Percentiles rank a stretch among this genome's conserved stretches.
These are phyloP conservation scores for Aptenodytes forsteri DNA, from an alignment of 2,113 vertebrate genomes.

Conservation along the genomic window DNA sequence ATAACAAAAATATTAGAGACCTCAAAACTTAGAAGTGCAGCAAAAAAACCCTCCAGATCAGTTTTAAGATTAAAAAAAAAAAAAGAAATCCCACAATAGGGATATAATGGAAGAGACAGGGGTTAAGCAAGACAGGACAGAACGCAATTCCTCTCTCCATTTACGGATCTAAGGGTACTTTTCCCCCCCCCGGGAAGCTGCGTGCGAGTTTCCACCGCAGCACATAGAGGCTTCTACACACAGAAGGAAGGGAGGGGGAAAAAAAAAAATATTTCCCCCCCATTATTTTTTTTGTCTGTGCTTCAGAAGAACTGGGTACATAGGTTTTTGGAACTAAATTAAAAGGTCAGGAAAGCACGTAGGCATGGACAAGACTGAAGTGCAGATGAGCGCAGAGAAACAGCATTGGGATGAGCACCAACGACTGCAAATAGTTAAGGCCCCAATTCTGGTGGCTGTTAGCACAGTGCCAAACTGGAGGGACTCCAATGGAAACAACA, in stretches of 20 bases:
- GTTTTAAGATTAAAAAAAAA: not conserved
- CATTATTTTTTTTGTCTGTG: not conserved
- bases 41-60: not conserved
- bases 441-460: not conserved
- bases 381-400: conserved; percentile 39
- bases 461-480: rapidly evolving
- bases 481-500: not conserved
- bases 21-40: not conserved
- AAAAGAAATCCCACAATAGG: not conserved
- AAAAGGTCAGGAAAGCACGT: conserved; percentile 21
- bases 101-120: not conserved
- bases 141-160: not conserved
- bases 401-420: not conserved
- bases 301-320: not conserved
- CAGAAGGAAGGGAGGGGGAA: rapidly evolving
- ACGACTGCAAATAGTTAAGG: not conserved
- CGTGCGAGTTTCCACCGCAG: not conserved
- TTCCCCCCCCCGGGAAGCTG: too few species aligned
- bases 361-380: not conserved
- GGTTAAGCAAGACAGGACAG: not conserved
- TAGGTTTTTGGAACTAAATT: not conserved
- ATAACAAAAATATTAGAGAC: not conserved
- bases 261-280: not conserved
- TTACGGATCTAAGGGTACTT: not conserved
- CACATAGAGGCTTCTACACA: not conserved